Conservation (phyloP, 2,113 vertebrate genomes). For the Aleadryas rufinucha region DNA sequence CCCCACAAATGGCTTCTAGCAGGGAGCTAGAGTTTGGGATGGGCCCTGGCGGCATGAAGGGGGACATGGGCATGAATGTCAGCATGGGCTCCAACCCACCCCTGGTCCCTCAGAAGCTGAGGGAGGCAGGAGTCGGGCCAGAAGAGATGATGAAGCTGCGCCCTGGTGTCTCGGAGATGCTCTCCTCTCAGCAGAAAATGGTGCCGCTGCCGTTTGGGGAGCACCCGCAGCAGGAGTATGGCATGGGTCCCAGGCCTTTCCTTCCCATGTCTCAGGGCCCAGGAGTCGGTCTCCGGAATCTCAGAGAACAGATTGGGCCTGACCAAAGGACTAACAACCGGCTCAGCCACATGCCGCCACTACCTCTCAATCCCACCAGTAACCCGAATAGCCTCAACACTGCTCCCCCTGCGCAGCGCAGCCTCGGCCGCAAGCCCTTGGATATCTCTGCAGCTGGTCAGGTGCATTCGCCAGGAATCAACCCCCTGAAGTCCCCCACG, state of each 20-base stretch:
- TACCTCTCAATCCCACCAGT: slow-evolving; percentile 83
- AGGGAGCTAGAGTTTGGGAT: slow-evolving; percentile 90
- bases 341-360: slow-evolving; percentile 93
- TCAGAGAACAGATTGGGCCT: slow-evolving; percentile 88
- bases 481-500: slow-evolving; percentile 94
- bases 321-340: slow-evolving; percentile 97
- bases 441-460: slow-evolving; percentile 88
- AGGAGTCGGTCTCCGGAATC: slow-evolving; percentile 84
- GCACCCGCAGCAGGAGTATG: slow-evolving; percentile 91
- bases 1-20: slow-evolving; percentile 75
- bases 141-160: slow-evolving; percentile 95
- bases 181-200: slow-evolving; percentile 89
- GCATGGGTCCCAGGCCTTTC: slow-evolving; percentile 89
- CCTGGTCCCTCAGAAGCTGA: slow-evolving; percentile 90
- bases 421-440: slow-evolving; percentile 89
- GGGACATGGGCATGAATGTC: slow-evolving; percentile 78
- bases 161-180: slow-evolving; percentile 80
- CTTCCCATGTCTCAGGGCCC: slow-evolving; percentile 87
- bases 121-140: slow-evolving; percentile 80
- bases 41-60: slow-evolving; percentile 86
- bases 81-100: slow-evolving; percentile 86
- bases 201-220: slow-evolving; percentile 89
- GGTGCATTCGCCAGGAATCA: slow-evolving; percentile 94
- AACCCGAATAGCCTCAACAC: slow-evolving; percentile 81
- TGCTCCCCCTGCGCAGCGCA: slow-evolving; percentile 72